phyloP scores from a whole-genome alignment of 2,888 invertebrate genomes.

The Linyphia triangularis region DNA sequence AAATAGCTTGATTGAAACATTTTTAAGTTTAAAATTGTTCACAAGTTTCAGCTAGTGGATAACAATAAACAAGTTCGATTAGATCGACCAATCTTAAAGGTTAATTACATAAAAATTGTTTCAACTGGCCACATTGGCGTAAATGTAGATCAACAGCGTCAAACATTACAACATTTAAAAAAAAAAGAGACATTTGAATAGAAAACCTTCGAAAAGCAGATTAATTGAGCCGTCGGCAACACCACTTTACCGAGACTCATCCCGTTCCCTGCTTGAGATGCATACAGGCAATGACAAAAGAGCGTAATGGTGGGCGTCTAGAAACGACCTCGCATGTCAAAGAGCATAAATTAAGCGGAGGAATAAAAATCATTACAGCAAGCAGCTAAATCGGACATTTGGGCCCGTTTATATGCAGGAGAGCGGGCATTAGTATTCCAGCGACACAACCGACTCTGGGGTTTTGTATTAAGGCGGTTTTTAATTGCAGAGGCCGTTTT shows the following conservation, averaged over 20 bases:
- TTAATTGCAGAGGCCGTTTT: slow-evolving; percentile 44
- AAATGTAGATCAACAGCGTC: too few relatives aligned
- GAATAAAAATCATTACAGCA: slow-evolving; percentile 59
- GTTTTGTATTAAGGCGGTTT: slow-evolving; percentile 36
- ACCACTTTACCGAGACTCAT: background rate
- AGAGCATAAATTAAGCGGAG: slow-evolving; percentile 56
- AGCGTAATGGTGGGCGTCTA: slow-evolving; percentile 32
- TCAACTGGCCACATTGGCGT: too few relatives aligned
- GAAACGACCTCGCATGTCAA: slow-evolving; percentile 45
- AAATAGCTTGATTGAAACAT: too few relatives aligned
- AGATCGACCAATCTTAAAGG: too few relatives aligned
- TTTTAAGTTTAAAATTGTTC: too few relatives aligned
- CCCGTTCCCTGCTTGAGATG: background rate
- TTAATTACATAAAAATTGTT: too few relatives aligned
- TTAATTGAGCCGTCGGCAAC: background rate
- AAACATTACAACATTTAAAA: too few relatives aligned
- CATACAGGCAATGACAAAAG: slow-evolving; percentile 36
- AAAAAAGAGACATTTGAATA: background rate
- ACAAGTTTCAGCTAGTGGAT: too few relatives aligned
- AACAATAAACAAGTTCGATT: too few relatives aligned
- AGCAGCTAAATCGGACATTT: slow-evolving; percentile 38
- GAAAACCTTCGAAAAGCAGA: background rate
- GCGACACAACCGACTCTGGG: background rate
- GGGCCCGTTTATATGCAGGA: slow-evolving; percentile 1
- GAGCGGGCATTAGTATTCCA: background rate